These are phyloP conservation scores for Corythucha ciliata DNA, from an alignment of 2,888 invertebrate species.

Conservation along the genomic window DNA sequence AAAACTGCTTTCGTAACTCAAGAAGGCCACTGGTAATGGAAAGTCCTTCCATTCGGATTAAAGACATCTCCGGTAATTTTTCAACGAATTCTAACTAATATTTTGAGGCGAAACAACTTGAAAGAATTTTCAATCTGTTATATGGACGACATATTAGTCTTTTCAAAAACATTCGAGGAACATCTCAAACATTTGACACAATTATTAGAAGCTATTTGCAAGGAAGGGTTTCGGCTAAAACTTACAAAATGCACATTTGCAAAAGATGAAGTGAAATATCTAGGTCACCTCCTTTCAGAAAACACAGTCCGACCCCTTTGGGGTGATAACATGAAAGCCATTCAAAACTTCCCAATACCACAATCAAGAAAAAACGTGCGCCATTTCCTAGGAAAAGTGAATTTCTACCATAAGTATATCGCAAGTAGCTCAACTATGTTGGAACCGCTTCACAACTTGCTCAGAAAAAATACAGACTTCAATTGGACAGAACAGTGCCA, in stretches of 20 bases:
- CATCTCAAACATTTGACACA: conserved; percentile 1
- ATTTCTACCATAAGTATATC: too few relatives aligned
- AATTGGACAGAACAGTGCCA: conserved; percentile 6
- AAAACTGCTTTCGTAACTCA: conserved; percentile 35
- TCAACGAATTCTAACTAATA: conserved; percentile 1
- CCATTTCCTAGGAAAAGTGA: too few relatives aligned
- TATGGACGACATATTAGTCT: conserved; percentile 11
- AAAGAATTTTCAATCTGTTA: conserved; percentile 16
- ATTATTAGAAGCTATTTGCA: conserved; percentile 2
- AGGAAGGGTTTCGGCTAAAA: conserved; percentile 10
- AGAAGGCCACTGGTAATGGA: conserved; percentile 33
- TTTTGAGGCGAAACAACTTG: conserved; percentile 5
- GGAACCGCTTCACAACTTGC: too few relatives aligned
- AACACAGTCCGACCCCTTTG: conserved; percentile 7
- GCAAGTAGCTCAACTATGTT: too few relatives aligned
- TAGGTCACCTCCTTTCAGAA: conserved; percentile 4
- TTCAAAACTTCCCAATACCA: conserved; percentile 6
- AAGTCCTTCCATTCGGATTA: conserved; percentile 31
- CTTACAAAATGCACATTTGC: conserved; percentile 10
- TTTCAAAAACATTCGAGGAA: conserved; percentile 9
- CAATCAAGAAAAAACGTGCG: conserved; percentile 1
- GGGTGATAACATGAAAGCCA: conserved; percentile 10
- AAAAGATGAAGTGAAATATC: conserved; percentile 10
- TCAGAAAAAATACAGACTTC: conserved; percentile 1
- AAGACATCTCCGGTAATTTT: conserved; percentile 24